A percentile compares a stretch with the other conserved stretches of the same genome.
Conservation (phyloP, 2,888 invertebrate genomes). For the Pseudococcus jackbeardsleyi region DNA sequence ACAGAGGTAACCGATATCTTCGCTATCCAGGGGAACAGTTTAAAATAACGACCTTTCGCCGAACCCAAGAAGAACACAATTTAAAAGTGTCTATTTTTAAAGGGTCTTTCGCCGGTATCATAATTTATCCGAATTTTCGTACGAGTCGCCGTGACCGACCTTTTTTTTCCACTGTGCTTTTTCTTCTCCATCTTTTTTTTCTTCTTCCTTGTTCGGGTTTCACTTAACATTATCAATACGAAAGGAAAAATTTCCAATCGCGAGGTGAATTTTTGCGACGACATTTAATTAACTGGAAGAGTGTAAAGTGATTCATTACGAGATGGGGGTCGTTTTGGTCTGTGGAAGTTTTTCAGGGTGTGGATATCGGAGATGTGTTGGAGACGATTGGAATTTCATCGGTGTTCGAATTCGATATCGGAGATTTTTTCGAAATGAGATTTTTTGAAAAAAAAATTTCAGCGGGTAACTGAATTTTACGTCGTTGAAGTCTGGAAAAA, state of each 20-base stretch:
- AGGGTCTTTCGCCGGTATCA: conserved; percentile 36
- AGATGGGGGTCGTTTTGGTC: background rate
- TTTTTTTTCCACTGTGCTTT: background rate
- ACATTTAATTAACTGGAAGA: conserved; percentile 38
- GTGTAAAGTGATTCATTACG: conserved; percentile 38
- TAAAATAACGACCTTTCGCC: conserved; percentile 53
- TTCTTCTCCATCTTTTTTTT: background rate
- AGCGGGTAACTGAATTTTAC: no score
- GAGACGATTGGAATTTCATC: background rate
- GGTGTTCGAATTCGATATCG: no score
- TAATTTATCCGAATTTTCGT: conserved; percentile 46
- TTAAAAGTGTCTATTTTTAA: conserved; percentile 55
- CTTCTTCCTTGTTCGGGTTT: background rate
- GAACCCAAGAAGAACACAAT: conserved; percentile 52
- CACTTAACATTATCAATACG: conserved; percentile 43
- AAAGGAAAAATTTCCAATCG: conserved; percentile 20
- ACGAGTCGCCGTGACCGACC: background rate
- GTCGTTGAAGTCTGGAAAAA: no score
- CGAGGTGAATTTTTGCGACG: background rate
- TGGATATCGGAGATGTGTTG: no score
- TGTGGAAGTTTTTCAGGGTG: background rate
- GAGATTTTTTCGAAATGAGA: no score
- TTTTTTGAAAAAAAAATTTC: no score
- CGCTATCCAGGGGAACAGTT: conserved; percentile 48
- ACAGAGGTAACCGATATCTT: conserved; percentile 41